phyloP scores from a whole-genome alignment of 2,113 vertebrate genomes.

The Sapayoa aenigma region DNA sequence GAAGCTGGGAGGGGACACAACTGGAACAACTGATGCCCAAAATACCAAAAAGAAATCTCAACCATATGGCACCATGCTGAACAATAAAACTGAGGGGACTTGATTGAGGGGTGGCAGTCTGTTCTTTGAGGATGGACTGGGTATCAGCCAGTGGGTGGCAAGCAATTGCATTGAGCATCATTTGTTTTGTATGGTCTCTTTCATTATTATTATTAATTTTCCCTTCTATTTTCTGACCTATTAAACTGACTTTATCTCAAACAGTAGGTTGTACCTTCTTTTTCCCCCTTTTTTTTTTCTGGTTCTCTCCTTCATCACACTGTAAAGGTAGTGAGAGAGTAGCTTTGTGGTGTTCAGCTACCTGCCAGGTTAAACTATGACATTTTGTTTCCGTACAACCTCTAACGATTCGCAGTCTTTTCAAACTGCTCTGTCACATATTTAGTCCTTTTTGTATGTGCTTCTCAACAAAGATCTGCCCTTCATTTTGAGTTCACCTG shows the following conservation, averaged over 20 bases:
- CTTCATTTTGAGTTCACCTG: neutral
- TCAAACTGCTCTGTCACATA: neutral
- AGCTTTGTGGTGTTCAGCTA: neutral
- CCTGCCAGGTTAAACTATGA: neutral
- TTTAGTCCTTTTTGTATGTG: neutral
- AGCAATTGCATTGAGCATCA: neutral
- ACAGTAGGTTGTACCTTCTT: neutral
- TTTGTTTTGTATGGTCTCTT: neutral
- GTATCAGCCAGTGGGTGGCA: fast-evolving
- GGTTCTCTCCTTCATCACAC: neutral
- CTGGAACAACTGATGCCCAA: neutral
- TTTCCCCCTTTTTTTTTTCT: neutral
- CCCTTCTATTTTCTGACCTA: neutral
- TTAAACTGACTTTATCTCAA: neutral
- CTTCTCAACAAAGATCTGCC: neutral
- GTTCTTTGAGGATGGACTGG: too few species aligned
- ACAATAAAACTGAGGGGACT: neutral
- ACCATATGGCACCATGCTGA: neutral
- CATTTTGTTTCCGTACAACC: neutral
- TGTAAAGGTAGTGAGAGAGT: neutral
- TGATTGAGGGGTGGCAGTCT: neutral
- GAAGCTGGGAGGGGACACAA: neutral
- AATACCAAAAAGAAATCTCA: neutral
- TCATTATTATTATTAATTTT: neutral
- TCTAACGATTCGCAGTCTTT: neutral